Conservation (phyloP, 1,140 invertebrate species). For the Ceratosolen fusciceps region DNA sequence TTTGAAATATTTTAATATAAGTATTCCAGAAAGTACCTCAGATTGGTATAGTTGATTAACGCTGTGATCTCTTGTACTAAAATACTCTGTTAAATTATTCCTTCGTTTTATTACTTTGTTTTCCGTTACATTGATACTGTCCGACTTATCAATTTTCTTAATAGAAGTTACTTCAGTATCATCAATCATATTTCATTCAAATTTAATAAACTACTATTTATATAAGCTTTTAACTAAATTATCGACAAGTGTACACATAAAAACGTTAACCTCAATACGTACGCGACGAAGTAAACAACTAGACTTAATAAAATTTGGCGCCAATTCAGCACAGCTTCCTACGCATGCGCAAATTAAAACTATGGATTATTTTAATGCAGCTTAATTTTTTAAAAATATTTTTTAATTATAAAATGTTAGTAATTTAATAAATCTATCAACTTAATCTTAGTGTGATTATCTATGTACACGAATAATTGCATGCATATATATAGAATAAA, state of each 20-base stretch:
- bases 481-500: too few relatives aligned
- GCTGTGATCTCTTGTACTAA: constrained; percentile 57
- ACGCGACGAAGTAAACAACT: not conserved
- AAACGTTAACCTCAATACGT: not conserved
- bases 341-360: not conserved
- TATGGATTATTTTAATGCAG: too few relatives aligned
- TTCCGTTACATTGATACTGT: not conserved
- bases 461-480: too few relatives aligned
- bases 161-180: not conserved
- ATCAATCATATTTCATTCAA: not conserved
- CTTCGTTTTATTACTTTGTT: constrained; percentile 12
- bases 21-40: constrained; percentile 52
- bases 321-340: not conserved
- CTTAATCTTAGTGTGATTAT: too few relatives aligned
- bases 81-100: constrained; percentile 57
- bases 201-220: not conserved
- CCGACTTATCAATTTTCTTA: not conserved
- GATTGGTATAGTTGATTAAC: constrained; percentile 60
- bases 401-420: too few relatives aligned
- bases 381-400: too few relatives aligned
- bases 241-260: not conserved
- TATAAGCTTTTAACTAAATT: not conserved
- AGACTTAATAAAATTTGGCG: constrained; percentile 32
- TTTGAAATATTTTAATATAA: too few relatives aligned
- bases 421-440: too few relatives aligned